Evolutionary conservation across 2,888 invertebrate genomes (phyloP).

Genomic region (Imbricaverruca yamaguchii): DNA sequence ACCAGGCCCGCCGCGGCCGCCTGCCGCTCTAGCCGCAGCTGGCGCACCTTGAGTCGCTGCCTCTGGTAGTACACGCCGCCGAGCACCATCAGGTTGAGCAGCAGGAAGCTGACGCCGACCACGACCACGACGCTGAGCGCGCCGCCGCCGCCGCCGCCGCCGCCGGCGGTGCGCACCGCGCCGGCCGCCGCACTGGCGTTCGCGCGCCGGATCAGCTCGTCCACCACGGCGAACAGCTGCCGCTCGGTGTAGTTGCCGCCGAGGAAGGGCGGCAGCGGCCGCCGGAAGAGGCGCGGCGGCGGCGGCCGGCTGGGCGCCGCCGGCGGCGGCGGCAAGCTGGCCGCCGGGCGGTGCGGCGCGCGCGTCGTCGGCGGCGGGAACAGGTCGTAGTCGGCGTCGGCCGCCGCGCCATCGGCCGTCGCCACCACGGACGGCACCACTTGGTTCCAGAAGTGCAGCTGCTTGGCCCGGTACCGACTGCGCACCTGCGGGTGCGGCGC

Average conservation of each 20-base stretch:
- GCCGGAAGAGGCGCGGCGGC: background rate
- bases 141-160: background rate
- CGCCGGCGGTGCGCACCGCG: background rate
- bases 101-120: slow-evolving; percentile 59
- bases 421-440: background rate
- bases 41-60: slow-evolving; percentile 30
- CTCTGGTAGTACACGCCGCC: slow-evolving; percentile 57
- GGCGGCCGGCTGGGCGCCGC: background rate
- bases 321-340: background rate
- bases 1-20: background rate
- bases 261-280: background rate
- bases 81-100: slow-evolving; percentile 63
- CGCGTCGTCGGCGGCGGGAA: background rate
- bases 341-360: background rate
- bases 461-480: slow-evolving; percentile 28
- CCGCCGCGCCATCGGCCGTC: background rate
- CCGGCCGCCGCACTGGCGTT: background rate
- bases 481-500: slow-evolving; percentile 31
- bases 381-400: slow-evolving; percentile 7
- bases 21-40: slow-evolving; percentile 1
- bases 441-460: slow-evolving; percentile 32
- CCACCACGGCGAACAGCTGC: background rate
- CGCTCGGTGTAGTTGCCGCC: background rate
- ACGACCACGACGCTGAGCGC: slow-evolving; percentile 44
- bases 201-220: background rate